Conservation (phyloP, 2,113 vertebrate genomes). For the Bufo gargarizans region DNA sequence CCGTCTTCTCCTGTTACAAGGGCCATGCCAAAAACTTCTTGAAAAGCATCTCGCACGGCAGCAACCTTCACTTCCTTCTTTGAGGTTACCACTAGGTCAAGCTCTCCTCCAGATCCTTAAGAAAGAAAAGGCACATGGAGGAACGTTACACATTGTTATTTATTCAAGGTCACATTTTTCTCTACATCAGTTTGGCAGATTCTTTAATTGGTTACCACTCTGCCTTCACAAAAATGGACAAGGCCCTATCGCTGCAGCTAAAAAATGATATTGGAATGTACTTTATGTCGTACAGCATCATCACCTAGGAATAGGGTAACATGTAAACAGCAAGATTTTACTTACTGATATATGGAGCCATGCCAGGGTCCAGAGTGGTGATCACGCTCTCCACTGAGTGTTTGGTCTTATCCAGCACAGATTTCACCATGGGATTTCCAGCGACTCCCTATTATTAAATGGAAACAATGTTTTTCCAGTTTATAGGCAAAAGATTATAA, state of each 20-base stretch:
- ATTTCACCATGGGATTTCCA: conserved; percentile 90
- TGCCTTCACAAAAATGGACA: neutral
- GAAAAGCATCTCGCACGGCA: conserved; percentile 92
- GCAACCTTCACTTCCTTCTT: conserved; percentile 87
- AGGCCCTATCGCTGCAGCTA: neutral
- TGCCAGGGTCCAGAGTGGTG: conserved; percentile 96
- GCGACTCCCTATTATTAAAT: conserved; percentile 83
- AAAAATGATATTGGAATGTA: neutral
- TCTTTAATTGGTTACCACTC: neutral
- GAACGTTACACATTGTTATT: neutral
- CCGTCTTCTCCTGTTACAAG: conserved; percentile 88
- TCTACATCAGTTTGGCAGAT: neutral
- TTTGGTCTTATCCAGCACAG: conserved; percentile 94
- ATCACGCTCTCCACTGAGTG: conserved; percentile 97
- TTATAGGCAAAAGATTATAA: neutral
- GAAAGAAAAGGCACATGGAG: neutral
- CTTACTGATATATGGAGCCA: conserved; percentile 97
- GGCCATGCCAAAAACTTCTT: conserved; percentile 96
- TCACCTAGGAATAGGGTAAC: neutral
- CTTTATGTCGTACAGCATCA: neutral
- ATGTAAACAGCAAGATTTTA: conserved; percentile 34
- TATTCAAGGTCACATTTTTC: neutral
- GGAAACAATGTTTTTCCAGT: neutral
- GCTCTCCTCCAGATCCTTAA: conserved; percentile 90
- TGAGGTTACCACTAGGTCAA: conserved; percentile 94